These are phyloP conservation scores for Grammomys surdaster DNA, from an alignment of 2,113 vertebrate species.

Conservation along the genomic window DNA sequence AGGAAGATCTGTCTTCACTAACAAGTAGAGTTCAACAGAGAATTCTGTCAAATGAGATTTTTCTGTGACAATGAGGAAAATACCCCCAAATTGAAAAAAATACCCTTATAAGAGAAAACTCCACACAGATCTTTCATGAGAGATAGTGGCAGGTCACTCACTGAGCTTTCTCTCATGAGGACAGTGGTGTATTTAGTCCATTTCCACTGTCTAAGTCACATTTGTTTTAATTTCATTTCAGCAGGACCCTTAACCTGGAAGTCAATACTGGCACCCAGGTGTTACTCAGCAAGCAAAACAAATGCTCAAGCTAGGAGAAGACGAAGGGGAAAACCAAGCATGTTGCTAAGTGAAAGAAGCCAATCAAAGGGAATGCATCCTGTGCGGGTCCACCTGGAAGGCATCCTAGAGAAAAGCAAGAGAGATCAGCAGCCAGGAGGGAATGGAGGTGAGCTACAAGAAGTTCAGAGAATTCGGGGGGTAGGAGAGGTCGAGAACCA, in stretches of 20 bases:
- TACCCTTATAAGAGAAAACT: neutral
- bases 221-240: slow-evolving; percentile 40
- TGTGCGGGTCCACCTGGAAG: neutral
- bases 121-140: neutral
- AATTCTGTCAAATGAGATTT: neutral
- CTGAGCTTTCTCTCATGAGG: neutral
- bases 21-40: neutral
- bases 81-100: neutral
- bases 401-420: slow-evolving; percentile 12
- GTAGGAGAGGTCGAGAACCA: neutral
- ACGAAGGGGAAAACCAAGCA: neutral
- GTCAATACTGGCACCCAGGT: neutral
- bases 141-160: neutral
- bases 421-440: neutral
- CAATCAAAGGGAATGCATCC: neutral
- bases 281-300: slow-evolving; percentile 1
- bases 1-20: neutral
- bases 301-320: neutral
- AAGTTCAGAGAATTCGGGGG: neutral
- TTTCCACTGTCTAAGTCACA: neutral
- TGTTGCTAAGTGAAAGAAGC: neutral
- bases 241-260: slow-evolving; percentile 43
- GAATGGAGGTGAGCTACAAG: neutral
- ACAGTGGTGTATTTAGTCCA: neutral
- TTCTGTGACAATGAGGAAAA: neutral